A percentile compares a stretch with the other conserved stretches of the same genome.
Evolutionary conservation across 1,140 invertebrate species (phyloP).

Genomic region (Drosophila orena): DNA sequence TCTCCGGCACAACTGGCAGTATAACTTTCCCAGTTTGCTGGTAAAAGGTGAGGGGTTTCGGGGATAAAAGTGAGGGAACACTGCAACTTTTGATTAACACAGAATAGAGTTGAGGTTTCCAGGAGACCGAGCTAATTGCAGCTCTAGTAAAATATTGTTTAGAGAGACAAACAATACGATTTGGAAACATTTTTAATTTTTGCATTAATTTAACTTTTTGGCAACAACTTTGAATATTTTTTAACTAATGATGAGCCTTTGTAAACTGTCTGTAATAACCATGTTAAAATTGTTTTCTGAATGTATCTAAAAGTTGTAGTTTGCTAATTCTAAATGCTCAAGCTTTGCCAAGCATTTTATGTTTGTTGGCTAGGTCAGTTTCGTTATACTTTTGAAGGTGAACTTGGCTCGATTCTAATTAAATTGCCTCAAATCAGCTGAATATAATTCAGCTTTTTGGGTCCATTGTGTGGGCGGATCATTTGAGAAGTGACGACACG

Average conservation of each 20-base stretch:
- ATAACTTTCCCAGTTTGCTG: slow-evolving; percentile 30
- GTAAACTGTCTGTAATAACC: not conserved
- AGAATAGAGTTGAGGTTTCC: slow-evolving; percentile 50
- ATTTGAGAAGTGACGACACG: not conserved
- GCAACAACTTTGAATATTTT: not conserved
- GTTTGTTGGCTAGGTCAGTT: slow-evolving; percentile 35
- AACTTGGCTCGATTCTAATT: not conserved
- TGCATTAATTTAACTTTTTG: not conserved
- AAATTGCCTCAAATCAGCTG: slow-evolving; percentile 8
- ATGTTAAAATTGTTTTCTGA: not conserved
- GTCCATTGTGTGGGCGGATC: slow-evolving; percentile 1
- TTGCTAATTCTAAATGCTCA: too few species aligned
- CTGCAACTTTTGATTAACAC: slow-evolving; percentile 67
- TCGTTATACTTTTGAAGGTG: not conserved
- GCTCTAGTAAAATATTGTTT: slow-evolving; percentile 6
- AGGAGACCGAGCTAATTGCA: slow-evolving; percentile 51
- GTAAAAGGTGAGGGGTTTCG: not conserved
- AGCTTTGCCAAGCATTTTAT: too few species aligned
- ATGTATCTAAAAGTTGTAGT: too few species aligned
- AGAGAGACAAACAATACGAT: slow-evolving; percentile 3
- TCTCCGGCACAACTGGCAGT: slow-evolving; percentile 22
- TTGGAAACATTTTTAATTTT: not conserved
- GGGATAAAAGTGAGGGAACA: slow-evolving; percentile 7
- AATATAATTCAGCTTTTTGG: slow-evolving; percentile 2
- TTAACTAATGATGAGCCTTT: not conserved